Evolutionary conservation across 2,888 invertebrate species (phyloP).

Genomic region (Hypselothyrea guttata): DNA sequence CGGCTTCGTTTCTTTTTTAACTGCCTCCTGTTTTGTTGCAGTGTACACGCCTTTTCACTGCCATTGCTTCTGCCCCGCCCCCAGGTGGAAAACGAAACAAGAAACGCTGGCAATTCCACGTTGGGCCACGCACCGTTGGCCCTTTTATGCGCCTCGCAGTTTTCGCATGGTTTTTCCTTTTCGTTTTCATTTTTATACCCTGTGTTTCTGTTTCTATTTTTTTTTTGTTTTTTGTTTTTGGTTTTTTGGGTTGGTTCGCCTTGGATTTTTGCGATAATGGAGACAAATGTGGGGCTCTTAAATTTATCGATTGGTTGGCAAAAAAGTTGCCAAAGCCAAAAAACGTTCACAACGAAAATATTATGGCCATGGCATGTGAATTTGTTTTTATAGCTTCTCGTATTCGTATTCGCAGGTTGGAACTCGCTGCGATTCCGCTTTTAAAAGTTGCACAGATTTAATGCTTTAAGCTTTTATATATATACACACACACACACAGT

Average conservation of each 20-base stretch:
- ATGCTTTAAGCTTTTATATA: constrained; percentile 61
- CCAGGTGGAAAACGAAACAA: constrained; percentile 21
- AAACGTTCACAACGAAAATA: constrained; percentile 31
- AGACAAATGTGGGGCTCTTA: constrained; percentile 75
- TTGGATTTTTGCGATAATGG: constrained; percentile 76
- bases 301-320: constrained; percentile 69
- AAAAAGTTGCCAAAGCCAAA: constrained; percentile 48
- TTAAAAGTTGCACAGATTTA: constrained; percentile 21
- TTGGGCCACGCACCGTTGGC: constrained; percentile 69
- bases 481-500: neutral
- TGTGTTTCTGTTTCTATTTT: constrained; percentile 15
- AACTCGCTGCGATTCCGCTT: too few relatives aligned
- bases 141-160: constrained; percentile 71
- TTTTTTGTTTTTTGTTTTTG: constrained; percentile 14
- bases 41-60: constrained; percentile 65
- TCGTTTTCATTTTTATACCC: constrained; percentile 1
- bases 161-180: constrained; percentile 37
- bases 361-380: constrained; percentile 58
- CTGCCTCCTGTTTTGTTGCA: constrained; percentile 15
- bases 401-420: neutral
- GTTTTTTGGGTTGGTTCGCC: constrained; percentile 45
- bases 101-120: constrained; percentile 46
- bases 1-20: constrained; percentile 5
- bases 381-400: constrained; percentile 52
- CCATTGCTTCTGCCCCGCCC: constrained; percentile 44